phyloP scores from a whole-genome alignment of 2,888 invertebrate genomes.

The Heliconius cydno region DNA sequence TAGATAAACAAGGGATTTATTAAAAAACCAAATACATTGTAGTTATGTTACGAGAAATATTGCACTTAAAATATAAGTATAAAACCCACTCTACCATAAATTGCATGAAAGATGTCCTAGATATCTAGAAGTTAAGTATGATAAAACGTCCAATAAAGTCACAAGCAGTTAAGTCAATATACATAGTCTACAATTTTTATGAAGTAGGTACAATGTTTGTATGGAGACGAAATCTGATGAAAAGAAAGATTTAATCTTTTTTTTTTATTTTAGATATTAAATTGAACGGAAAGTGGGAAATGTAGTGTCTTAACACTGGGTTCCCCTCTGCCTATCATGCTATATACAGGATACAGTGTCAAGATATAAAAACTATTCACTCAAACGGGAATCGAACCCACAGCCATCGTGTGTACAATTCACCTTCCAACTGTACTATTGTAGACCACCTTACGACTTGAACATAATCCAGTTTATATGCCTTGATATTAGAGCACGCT shows the following conservation, averaged over 20 bases:
- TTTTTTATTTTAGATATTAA: not conserved
- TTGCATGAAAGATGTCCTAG: constrained; percentile 4
- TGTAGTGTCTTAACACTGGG: too few species aligned
- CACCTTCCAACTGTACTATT: not conserved
- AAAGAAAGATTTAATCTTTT: not conserved
- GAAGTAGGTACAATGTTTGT: not conserved
- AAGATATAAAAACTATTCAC: too few species aligned
- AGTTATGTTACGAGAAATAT: not conserved
- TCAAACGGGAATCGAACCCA: not conserved
- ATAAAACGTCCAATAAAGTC: constrained; percentile 26
- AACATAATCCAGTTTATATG: not conserved
- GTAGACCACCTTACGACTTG: not conserved
- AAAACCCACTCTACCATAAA: constrained; percentile 3
- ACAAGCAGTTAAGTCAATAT: constrained; percentile 31
- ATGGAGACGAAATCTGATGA: not conserved
- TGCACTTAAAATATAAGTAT: not conserved
- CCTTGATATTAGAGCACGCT: not conserved
- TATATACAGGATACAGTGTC: too few species aligned
- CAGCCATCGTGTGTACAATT: not conserved
- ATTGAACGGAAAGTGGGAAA: not conserved
- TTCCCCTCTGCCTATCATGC: too few species aligned
- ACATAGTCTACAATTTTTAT: constrained; percentile 18
- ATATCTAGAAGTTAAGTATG: constrained; percentile 7
- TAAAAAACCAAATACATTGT: not conserved
- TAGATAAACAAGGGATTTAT: too few species aligned